A percentile compares a stretch with the other conserved stretches of the same genome.
phyloP scores from a whole-genome alignment of 2,888 invertebrate species.

The Galerucella nymphaeae region DNA sequence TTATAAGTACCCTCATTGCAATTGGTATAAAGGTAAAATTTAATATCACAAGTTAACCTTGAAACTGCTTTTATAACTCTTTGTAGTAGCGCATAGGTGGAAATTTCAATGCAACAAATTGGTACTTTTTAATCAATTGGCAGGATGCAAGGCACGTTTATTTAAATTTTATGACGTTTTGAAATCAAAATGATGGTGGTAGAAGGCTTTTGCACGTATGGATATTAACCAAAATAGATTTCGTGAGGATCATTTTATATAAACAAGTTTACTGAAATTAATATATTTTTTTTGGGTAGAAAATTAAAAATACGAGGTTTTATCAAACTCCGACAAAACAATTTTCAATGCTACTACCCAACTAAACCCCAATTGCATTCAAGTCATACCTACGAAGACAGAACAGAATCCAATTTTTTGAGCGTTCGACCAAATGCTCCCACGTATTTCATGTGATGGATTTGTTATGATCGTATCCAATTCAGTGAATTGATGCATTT shows the following conservation, averaged over 20 bases:
- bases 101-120: conserved; percentile 30
- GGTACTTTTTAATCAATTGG: conserved; percentile 22
- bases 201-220: conserved; percentile 3
- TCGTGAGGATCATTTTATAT: conserved; percentile 4
- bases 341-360: not conserved
- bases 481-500: too few species aligned
- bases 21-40: conserved; percentile 26
- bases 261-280: not conserved
- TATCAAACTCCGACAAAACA: not conserved
- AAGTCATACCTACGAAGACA: too few species aligned
- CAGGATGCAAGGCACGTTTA: conserved; percentile 29
- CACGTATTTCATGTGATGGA: too few species aligned
- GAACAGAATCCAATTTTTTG: too few species aligned
- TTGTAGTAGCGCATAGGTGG: conserved; percentile 25
- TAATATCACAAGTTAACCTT: conserved; percentile 35
- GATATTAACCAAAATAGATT: conserved; percentile 4
- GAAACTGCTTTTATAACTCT: conserved; percentile 17
- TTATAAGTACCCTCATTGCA: conserved; percentile 37
- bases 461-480: too few species aligned
- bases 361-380: too few species aligned
- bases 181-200: conserved; percentile 14
- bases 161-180: conserved; percentile 22
- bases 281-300: not conserved
- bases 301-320: not conserved
- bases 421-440: too few species aligned